Percentiles rank a stretch among this genome's conserved stretches.
Conservation (phyloP, 2,797 vertebrate genomes). For the Melanotaenia boesemani region DNA sequence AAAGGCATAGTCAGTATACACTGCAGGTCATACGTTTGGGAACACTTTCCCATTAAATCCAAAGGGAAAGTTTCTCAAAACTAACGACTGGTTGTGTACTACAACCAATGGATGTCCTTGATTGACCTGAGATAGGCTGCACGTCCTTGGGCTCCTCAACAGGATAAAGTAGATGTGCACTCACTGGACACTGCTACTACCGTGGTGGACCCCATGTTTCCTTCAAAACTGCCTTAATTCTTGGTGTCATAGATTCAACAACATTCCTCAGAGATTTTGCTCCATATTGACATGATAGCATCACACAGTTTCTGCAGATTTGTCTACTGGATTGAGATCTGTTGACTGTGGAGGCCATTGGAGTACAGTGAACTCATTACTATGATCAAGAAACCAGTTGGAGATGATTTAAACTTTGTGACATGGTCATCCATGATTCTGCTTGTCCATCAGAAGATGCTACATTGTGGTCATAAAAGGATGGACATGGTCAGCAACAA, state of each 20-base stretch:
- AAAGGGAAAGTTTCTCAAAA: too few relatives aligned
- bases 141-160: not conserved
- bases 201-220: not conserved
- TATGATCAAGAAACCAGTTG: too few relatives aligned
- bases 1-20: not conserved
- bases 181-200: not conserved
- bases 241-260: not conserved
- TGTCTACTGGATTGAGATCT: too few relatives aligned
- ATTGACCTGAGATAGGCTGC: not conserved
- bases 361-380: too few relatives aligned
- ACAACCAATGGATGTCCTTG: not conserved
- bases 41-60: too few relatives aligned
- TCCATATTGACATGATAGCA: not conserved
- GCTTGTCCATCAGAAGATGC: not conserved
- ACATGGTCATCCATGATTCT: too few relatives aligned
- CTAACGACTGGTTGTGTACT: too few relatives aligned
- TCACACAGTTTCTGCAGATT: not conserved
- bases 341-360: too few relatives aligned
- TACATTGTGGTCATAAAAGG: too few relatives aligned
- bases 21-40: too few relatives aligned
- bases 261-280: not conserved
- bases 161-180: not conserved
- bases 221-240: not conserved
- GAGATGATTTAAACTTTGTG: too few relatives aligned
- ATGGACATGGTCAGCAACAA: too few relatives aligned